Conservation (phyloP, 2,113 vertebrate genomes). For the Actinemys pallida region DNA sequence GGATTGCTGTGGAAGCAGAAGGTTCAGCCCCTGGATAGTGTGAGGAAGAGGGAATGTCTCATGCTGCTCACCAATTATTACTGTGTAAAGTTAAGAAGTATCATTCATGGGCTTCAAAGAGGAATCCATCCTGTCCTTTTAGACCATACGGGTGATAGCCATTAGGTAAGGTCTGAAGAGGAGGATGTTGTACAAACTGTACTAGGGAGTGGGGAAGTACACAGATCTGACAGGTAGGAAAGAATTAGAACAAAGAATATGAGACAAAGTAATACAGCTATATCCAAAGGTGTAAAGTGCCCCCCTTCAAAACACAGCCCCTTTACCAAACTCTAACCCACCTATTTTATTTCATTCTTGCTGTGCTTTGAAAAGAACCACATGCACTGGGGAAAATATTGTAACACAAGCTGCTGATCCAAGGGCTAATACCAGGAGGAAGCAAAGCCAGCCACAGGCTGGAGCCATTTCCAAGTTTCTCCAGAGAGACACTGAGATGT, state of each 20-base stretch:
- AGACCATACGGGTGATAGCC: accelerated
- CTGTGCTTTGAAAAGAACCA: not conserved
- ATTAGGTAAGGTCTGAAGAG: not conserved
- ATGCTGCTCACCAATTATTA: not conserved
- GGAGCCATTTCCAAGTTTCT: not conserved
- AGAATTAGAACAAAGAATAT: not conserved
- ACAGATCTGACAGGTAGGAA: accelerated
- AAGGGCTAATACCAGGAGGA: not conserved
- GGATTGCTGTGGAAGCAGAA: not conserved
- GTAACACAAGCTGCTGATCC: not conserved
- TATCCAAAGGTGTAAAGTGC: not conserved
- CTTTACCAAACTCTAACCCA: not conserved
- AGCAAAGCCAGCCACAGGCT: not conserved
- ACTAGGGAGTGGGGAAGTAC: not conserved
- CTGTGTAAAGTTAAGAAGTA: not conserved
- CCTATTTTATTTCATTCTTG: not conserved
- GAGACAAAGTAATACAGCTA: accelerated
- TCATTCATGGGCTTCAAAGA: not conserved
- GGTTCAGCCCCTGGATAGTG: not conserved
- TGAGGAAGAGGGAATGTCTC: not conserved
- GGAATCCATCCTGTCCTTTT: not conserved
- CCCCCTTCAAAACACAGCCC: not conserved
- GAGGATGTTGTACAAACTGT: not conserved
- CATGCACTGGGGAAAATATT: not conserved
- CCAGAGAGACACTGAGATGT: not conserved